Conservation (phyloP, 2,888 invertebrate genomes). For the Candidula unifasciata region DNA sequence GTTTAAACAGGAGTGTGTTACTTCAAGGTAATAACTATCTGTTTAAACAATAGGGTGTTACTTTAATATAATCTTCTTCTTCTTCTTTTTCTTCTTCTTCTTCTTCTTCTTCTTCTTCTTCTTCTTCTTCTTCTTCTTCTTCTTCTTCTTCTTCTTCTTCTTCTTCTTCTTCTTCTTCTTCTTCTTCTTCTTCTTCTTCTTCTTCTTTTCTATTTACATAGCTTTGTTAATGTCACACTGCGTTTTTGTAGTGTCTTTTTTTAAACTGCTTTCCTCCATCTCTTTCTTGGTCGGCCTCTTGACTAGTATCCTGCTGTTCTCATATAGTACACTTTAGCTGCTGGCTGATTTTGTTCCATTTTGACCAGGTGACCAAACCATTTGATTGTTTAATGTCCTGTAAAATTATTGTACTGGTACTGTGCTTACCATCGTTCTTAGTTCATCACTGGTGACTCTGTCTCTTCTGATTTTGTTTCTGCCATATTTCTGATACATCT, state of each 20-base stretch:
- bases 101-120: constrained; percentile 19
- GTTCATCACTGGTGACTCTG: background rate
- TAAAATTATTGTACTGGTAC: background rate
- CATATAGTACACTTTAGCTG: too few species aligned
- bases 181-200: constrained; percentile 20
- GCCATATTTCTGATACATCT: too few species aligned
- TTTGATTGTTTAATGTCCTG: background rate
- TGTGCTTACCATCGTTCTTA: too few species aligned
- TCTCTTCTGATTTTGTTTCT: background rate
- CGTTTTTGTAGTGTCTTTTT: background rate
- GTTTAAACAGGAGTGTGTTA: too few species aligned
- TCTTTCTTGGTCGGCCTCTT: too few species aligned
- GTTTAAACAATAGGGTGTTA: too few species aligned
- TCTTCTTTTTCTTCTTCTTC: constrained; percentile 36
- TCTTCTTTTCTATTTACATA: background rate
- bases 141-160: background rate
- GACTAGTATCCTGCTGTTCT: too few species aligned
- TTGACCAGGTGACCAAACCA: too few species aligned
- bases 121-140: constrained; percentile 6
- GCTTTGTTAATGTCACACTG: background rate
- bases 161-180: background rate
- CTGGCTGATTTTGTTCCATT: too few species aligned
- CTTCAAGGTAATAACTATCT: too few species aligned
- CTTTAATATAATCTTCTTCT: background rate
- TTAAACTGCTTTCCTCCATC: background rate